These are phyloP conservation scores for Pheucticus melanocephalus DNA, from an alignment of 2,113 vertebrate genomes.

Conservation along the genomic window DNA sequence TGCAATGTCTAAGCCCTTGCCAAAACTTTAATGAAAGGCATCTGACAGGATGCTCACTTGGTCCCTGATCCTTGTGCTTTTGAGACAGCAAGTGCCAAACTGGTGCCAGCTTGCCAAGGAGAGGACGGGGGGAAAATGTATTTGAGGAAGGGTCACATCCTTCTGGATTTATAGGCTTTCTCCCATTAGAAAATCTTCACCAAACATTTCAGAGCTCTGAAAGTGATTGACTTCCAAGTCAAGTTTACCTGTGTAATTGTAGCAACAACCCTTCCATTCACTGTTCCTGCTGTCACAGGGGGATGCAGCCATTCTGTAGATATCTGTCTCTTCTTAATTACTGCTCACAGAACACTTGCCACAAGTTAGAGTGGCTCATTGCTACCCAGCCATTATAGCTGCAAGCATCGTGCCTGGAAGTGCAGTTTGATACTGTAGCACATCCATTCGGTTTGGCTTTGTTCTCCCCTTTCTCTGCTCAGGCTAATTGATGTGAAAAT, in stretches of 20 bases:
- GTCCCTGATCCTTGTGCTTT: neutral
- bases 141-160: neutral
- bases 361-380: neutral
- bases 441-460: conserved; percentile 10
- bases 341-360: neutral
- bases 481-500: conserved; percentile 39
- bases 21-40: neutral
- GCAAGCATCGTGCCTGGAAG: neutral
- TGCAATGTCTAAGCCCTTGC: neutral
- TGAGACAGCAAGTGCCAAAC: neutral
- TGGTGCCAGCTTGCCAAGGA: conserved; percentile 1
- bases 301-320: neutral
- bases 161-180: neutral
- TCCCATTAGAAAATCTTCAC: neutral
- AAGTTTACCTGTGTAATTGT: neutral
- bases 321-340: neutral
- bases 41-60: neutral
- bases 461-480: conserved; percentile 22
- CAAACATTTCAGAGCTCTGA: neutral
- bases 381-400: neutral
- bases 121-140: neutral
- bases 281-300: neutral
- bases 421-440: neutral
- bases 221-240: neutral
- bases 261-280: neutral